Conservation (phyloP, 2,113 vertebrate species). For the Nothocercus julius region DNA sequence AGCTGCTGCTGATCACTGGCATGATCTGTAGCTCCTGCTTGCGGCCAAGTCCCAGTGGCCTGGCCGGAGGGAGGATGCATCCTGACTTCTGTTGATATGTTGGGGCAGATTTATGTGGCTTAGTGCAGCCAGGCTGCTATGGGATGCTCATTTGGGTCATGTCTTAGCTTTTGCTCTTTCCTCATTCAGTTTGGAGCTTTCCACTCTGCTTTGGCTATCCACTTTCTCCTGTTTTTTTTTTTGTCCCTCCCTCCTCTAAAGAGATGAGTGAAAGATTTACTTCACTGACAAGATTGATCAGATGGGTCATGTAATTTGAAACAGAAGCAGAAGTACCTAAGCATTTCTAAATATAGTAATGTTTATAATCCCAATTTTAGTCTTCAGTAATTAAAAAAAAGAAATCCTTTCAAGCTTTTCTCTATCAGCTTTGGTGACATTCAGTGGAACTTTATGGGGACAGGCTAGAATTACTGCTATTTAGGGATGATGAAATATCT, state of each 20-base stretch:
- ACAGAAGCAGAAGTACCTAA: neutral
- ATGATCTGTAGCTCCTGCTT: neutral
- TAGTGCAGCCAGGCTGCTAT: neutral
- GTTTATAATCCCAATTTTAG: neutral
- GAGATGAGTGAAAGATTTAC: neutral
- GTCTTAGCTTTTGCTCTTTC: neutral
- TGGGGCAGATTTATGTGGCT: neutral
- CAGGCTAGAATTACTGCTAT: neutral
- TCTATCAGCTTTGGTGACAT: neutral
- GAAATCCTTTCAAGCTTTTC: neutral
- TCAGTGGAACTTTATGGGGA: neutral
- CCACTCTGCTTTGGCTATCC: neutral
- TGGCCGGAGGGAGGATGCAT: neutral
- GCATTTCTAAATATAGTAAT: slow-evolving; percentile 9
- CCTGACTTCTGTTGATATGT: neutral
- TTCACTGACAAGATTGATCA: neutral
- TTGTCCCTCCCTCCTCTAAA: neutral
- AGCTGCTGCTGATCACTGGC: neutral
- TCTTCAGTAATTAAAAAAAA: neutral
- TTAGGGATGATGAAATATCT: neutral
- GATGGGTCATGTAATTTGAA: neutral
- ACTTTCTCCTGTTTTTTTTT: neutral
- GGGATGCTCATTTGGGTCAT: neutral
- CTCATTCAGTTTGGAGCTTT: neutral
- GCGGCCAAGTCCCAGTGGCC: neutral